These are phyloP conservation scores for Trachymyrmex cornetzi DNA, from an alignment of 1,140 invertebrate species.

Conservation along the genomic window DNA sequence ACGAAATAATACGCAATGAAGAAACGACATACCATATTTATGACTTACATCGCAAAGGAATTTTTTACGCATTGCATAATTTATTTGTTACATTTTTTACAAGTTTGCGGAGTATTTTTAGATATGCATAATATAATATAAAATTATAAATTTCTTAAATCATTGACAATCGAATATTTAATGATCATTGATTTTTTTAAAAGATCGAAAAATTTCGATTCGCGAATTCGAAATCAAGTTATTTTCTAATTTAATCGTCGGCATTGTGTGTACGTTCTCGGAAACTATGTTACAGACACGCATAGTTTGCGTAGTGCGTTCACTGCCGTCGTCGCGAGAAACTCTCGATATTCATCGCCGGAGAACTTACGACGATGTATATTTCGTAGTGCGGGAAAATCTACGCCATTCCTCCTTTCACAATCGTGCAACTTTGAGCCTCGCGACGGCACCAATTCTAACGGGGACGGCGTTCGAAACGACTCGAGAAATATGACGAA, in stretches of 20 bases:
- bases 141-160: neutral
- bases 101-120: neutral
- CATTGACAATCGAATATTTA: neutral
- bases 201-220: neutral
- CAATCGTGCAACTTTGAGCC: conserved; percentile 56
- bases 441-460: conserved; percentile 58
- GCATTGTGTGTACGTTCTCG: neutral
- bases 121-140: neutral
- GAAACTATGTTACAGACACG: conserved; percentile 11
- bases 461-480: conserved; percentile 8
- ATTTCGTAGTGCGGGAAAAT: conserved; percentile 51
- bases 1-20: conserved; percentile 12
- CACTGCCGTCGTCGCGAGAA: conserved; percentile 27
- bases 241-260: neutral
- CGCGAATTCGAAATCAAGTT: neutral
- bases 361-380: conserved; percentile 22
- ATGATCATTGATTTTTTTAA: neutral
- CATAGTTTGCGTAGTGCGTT: conserved; percentile 36
- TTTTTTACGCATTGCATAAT: neutral
- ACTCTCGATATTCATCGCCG: conserved; percentile 60
- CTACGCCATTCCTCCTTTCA: conserved; percentile 49
- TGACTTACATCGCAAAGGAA: neutral
- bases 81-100: neutral
- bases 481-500: conserved; percentile 2
- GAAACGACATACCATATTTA: neutral